Base-by-base conservation (phyloP, 2,797 vertebrate species). In the Notolabrus celidotus region DNA sequence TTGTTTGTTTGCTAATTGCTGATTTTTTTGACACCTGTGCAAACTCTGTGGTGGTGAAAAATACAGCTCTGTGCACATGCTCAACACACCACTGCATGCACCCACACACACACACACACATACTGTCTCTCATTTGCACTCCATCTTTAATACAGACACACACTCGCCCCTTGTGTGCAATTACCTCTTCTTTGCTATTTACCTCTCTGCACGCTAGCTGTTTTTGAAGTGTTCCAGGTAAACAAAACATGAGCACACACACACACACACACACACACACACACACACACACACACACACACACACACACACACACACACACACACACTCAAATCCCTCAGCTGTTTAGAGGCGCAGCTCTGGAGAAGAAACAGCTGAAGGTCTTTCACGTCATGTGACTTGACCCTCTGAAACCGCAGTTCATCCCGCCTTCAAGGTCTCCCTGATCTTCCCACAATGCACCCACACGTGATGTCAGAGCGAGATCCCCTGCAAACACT, bases 1-100 rank as follows among this genome's bases (percentile, higher is more conserved):
- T 93, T 90, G 85, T 93, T 92, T 92, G 91, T 93, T 93, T 92
- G 81, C 85, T 93, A 92, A 94, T 94, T 93, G 90, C 85, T 76
- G 67, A 81, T 76, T 87, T 67, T 79, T 89, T 79, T 93, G 93
- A 94, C 92, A 94, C 92, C 92, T 92, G 89, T 81, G 89, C 80
- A 74, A 78, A 82, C 83, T 87, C 81, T 81, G 80, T 74, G 77
- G 83, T 80, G 82, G 55, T 75, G 79, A 85, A 80, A 89, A 77
- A 73, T 68, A 60, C 74, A 86, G 82, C 84, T 84, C 66, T 84
- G 34, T 66, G 80, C 79, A 85, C 81, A 79, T 70, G 53, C 79
- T 79, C 77, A 16, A 81, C 83, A 92, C 87, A 59, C 85, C 58
- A 66, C 81, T 84, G 83, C 86, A 53, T 59, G 59, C 71, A 55